These are phyloP conservation scores for Drosophila fungiperda DNA, from an alignment of 2,888 invertebrate genomes.

Conservation along the genomic window DNA sequence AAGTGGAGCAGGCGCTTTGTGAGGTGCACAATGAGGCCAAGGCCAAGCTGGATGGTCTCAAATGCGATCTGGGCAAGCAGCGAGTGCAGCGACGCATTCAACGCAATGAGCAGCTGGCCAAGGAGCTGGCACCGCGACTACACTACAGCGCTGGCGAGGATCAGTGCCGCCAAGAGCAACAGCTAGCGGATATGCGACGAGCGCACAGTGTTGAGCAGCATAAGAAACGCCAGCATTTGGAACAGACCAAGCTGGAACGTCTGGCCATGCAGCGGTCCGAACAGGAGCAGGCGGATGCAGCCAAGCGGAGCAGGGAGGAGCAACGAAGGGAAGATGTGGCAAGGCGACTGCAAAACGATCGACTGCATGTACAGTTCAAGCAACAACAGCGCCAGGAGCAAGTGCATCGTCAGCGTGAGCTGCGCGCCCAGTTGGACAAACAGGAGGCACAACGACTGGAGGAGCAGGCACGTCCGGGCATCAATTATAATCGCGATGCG, in stretches of 20 bases:
- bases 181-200: constrained; percentile 85
- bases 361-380: constrained; percentile 60
- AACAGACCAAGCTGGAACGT: constrained; percentile 75
- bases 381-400: constrained; percentile 52
- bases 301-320: constrained; percentile 47
- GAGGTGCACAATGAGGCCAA: constrained; percentile 85
- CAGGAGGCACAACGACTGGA: constrained; percentile 67
- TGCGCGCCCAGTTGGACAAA: constrained; percentile 57
- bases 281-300: constrained; percentile 65
- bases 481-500: constrained; percentile 63
- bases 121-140: constrained; percentile 85
- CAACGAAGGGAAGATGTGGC: constrained; percentile 71
- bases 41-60: constrained; percentile 84
- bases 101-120: constrained; percentile 86
- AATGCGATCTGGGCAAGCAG: constrained; percentile 80
- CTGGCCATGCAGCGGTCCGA: constrained; percentile 79
- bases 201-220: constrained; percentile 83
- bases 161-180: constrained; percentile 86
- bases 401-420: constrained; percentile 44
- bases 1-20: constrained; percentile 85
- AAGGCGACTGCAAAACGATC: constrained; percentile 76
- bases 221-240: constrained; percentile 72
- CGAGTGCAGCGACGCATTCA: constrained; percentile 85
- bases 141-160: constrained; percentile 85
- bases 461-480: constrained; percentile 63